Conservation (phyloP, 2,888 invertebrate genomes). For the Pegoplata infirma region DNA sequence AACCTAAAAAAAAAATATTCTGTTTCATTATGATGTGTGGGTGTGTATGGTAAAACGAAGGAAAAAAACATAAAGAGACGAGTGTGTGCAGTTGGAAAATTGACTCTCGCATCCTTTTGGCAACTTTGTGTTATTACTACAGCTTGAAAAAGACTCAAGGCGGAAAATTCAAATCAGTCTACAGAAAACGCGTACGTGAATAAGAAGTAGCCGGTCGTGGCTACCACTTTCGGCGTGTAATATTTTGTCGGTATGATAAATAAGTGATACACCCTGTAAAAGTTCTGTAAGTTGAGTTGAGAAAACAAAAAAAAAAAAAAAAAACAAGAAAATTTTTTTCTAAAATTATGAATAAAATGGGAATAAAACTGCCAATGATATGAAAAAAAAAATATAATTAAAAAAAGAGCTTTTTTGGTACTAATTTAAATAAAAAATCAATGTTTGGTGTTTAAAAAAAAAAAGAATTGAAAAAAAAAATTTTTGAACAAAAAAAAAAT, state of each 20-base stretch:
- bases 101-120: slow-evolving; percentile 58
- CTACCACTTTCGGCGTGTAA: slow-evolving; percentile 78
- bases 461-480: slow-evolving; percentile 19
- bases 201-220: slow-evolving; percentile 78
- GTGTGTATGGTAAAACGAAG: slow-evolving; percentile 27
- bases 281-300: slow-evolving; percentile 78
- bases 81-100: slow-evolving; percentile 63
- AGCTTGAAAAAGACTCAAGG: slow-evolving; percentile 64
- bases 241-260: slow-evolving; percentile 79
- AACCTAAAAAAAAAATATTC: not conserved
- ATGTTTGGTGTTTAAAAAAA: slow-evolving; percentile 21
- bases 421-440: not conserved
- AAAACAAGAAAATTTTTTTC: too few species aligned
- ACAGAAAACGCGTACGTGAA: slow-evolving; percentile 79
- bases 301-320: slow-evolving; percentile 54
- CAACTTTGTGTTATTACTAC: slow-evolving; percentile 20
- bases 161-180: slow-evolving; percentile 77
- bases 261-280: slow-evolving; percentile 79
- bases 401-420: slow-evolving; percentile 15
- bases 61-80: slow-evolving; percentile 42
- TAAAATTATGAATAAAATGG: slow-evolving; percentile 32
- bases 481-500: not conserved
- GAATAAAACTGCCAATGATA: slow-evolving; percentile 44
- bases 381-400: slow-evolving; percentile 8
- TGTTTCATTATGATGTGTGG: slow-evolving; percentile 24